Conservation (phyloP, 2,888 invertebrate species). For the Lomographa bimaculata region DNA sequence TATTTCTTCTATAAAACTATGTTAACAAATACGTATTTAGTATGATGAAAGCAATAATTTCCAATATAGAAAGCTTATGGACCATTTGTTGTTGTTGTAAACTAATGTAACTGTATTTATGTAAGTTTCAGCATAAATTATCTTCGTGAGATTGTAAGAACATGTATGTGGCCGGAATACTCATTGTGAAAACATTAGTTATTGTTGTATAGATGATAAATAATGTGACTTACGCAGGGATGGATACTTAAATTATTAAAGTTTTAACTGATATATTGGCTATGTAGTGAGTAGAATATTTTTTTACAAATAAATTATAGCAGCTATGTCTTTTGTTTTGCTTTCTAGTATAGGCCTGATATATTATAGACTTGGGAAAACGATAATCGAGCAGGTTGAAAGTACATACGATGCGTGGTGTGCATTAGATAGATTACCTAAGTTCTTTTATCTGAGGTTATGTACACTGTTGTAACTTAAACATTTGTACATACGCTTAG, state of each 20-base stretch:
- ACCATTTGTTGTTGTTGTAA: slow-evolving; percentile 75
- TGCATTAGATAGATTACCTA: too few relatives aligned
- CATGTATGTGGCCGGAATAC: slow-evolving; percentile 69
- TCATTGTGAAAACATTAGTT: slow-evolving; percentile 79
- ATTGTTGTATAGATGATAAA: slow-evolving; percentile 83
- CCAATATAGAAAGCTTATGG: slow-evolving; percentile 70
- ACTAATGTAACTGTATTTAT: slow-evolving; percentile 54
- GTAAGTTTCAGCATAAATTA: slow-evolving; percentile 82
- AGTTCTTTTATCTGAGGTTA: too few relatives aligned
- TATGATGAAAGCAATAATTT: slow-evolving; percentile 59
- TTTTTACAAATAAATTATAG: slow-evolving; percentile 88
- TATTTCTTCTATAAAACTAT: slow-evolving; percentile 39
- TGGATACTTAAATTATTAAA: slow-evolving; percentile 85
- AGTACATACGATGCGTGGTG: too few relatives aligned
- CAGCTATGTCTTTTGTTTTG: slow-evolving; percentile 65
- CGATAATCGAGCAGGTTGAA: too few relatives aligned
- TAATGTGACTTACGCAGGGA: slow-evolving; percentile 84
- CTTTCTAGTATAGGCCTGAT: too few relatives aligned
- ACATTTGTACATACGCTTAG: too few relatives aligned
- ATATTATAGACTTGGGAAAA: too few relatives aligned
- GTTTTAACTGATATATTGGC: slow-evolving; percentile 85
- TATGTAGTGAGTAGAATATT: slow-evolving; percentile 88
- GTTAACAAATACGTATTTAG: slow-evolving; percentile 46
- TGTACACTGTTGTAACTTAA: too few relatives aligned
- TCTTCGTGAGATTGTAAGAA: slow-evolving; percentile 63